Evolutionary conservation across 1,140 invertebrate genomes (phyloP), one percentile per base, ranked within the genome.

Genomic region (Eumaeus atala): DNA sequence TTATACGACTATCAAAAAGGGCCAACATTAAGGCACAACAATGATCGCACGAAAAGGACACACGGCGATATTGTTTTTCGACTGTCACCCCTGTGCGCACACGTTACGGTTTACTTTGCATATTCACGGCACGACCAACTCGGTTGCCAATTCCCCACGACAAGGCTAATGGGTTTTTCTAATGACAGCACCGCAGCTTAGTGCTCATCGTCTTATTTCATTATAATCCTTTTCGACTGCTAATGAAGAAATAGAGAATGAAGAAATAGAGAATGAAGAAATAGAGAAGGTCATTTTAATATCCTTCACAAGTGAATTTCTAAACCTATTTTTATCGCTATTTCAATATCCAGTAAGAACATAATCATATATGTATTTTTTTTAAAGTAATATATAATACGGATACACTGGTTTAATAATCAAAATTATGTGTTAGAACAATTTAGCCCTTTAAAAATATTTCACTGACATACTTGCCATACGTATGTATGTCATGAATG

Each of bases 1-100:
- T 67, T 62, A 66, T 64, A 63, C 61, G 58, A 65, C 61, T 58
- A 64, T 64, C 62, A 64, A 64, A 61, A 64, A 61, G 56, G 62
- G 61, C 58, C 57, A 60, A 58, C 58, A 59, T 64, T 44, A 64
- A 59, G 58, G 56, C 56, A 61, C 56, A 28, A 28, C 21, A 63
- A 59, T 40, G 12, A 17, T 44, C 40, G 16, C 21, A 44, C 49
- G 44, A 17, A 52, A 51, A 28, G 21, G 48, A 54, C 34, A 38
- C 12, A 18, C 35, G 11, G 21, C 12, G 33, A 47, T n/a, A 9
- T 5, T 7, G 50, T 11, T 14, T 50, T 40, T 11, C 42, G 14
- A 44, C 17, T 40, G 14, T 52, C 18, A 38, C 17, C n/a, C 51
- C 40, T 42, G n/a, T 9, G 7, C 14, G 1, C 9, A 35, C 14